These are phyloP conservation scores for Connochaetes taurinus DNA, from an alignment of 2,113 vertebrate genomes.

Conservation along the genomic window DNA sequence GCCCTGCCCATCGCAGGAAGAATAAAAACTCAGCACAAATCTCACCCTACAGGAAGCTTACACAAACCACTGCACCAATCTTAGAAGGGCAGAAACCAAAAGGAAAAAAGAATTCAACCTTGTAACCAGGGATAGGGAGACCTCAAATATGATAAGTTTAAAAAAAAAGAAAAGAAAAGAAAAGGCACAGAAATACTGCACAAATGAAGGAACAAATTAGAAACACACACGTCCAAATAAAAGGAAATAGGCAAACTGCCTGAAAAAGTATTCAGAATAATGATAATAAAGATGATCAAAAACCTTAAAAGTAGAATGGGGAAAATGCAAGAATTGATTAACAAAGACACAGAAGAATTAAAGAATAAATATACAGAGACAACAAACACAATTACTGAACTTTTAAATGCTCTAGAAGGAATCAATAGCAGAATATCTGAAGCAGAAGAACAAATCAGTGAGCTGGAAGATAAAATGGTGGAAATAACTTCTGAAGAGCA, in stretches of 20 bases:
- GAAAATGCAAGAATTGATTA: neutral
- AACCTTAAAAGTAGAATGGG: neutral
- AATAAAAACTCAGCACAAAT: neutral
- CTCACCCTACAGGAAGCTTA: neutral
- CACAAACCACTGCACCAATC: neutral
- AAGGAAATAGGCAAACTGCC: neutral
- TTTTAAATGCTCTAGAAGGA: neutral
- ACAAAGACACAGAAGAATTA: neutral
- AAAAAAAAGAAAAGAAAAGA: neutral
- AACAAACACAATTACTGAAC: neutral
- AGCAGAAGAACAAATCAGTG: neutral
- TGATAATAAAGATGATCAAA: neutral
- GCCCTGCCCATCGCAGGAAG: neutral
- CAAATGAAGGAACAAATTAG: neutral
- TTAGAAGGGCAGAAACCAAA: neutral
- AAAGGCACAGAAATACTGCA: neutral
- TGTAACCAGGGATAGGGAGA: neutral
- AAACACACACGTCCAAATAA: neutral
- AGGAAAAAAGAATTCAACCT: neutral
- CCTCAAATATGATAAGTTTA: neutral
- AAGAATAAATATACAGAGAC: neutral
- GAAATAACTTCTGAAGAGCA: neutral
- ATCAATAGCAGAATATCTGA: neutral
- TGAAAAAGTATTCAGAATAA: neutral
- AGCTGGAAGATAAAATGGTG: neutral